Conservation (phyloP, 2,797 vertebrate genomes). For the Allenopithecus nigroviridis region DNA sequence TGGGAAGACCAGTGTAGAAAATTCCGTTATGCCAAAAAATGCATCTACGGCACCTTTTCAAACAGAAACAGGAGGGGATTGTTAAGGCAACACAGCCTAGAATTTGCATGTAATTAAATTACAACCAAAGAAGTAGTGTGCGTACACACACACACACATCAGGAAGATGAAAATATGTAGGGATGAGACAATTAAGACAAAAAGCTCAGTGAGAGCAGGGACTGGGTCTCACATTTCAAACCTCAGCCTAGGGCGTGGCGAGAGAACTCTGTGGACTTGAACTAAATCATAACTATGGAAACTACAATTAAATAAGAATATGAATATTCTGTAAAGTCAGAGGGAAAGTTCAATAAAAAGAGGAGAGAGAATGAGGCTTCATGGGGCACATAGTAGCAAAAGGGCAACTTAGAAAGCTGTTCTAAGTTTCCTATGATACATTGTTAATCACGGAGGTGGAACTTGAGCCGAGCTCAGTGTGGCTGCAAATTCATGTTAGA, state of each 20-base stretch:
- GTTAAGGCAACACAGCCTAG: no score
- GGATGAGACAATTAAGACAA: no score
- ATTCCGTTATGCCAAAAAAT: no score
- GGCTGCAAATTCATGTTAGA: not conserved
- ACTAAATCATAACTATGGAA: not conserved
- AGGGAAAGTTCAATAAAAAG: not conserved
- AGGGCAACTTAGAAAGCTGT: fast-evolving
- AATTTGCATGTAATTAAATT: not conserved
- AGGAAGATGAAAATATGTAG: not conserved
- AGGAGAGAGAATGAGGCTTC: not conserved
- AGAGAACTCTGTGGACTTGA: fast-evolving
- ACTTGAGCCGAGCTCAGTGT: not conserved
- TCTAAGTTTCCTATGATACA: fast-evolving
- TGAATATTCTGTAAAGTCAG: no score
- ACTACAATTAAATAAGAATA: not conserved
- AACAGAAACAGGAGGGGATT: not conserved
- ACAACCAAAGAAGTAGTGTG: not conserved
- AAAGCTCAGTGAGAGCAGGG: fast-evolving
- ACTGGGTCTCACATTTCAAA: fast-evolving
- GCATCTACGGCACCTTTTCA: not conserved
- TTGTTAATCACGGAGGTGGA: not conserved
- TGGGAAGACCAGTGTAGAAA: not conserved
- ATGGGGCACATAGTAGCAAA: fast-evolving
- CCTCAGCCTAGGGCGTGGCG: no score
- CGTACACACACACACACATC: not conserved